Conservation (phyloP, 2,888 invertebrate species). For the Trichopria drosophilae region DNA sequence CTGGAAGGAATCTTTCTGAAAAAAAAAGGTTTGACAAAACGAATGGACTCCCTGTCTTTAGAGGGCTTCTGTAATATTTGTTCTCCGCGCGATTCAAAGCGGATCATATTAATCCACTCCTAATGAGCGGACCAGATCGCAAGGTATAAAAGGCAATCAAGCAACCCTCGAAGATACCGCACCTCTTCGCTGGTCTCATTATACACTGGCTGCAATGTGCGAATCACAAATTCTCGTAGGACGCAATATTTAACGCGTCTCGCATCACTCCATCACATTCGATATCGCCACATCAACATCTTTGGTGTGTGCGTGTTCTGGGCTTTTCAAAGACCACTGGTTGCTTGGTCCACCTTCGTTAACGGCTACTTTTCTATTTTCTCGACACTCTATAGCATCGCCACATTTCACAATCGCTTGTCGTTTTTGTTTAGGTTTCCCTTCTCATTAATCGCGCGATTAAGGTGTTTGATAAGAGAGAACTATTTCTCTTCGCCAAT, state of each 20-base stretch:
- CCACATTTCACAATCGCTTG: neutral
- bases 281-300: no score
- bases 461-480: conserved; percentile 42
- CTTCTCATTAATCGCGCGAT: conserved; percentile 48
- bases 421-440: conserved; percentile 5
- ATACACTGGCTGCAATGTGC: no score
- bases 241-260: conserved; percentile 52
- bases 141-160: conserved; percentile 24
- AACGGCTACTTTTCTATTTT: conserved; percentile 4
- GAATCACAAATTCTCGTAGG: conserved; percentile 36
- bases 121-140: conserved; percentile 50
- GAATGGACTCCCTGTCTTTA: no score
- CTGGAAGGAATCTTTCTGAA: no score
- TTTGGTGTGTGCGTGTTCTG: no score
- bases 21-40: no score
- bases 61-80: conserved; percentile 48
- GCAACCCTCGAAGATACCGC: no score
- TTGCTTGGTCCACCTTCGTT: no score
- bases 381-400: neutral
- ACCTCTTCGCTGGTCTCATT: no score
- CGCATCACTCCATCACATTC: conserved; percentile 49
- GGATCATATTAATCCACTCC: conserved; percentile 55
- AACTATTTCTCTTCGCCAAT: neutral
- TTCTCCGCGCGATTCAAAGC: conserved; percentile 42
- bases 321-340: no score